phyloP scores from a whole-genome alignment of 2,888 invertebrate genomes.

The Pheosia tremula region DNA sequence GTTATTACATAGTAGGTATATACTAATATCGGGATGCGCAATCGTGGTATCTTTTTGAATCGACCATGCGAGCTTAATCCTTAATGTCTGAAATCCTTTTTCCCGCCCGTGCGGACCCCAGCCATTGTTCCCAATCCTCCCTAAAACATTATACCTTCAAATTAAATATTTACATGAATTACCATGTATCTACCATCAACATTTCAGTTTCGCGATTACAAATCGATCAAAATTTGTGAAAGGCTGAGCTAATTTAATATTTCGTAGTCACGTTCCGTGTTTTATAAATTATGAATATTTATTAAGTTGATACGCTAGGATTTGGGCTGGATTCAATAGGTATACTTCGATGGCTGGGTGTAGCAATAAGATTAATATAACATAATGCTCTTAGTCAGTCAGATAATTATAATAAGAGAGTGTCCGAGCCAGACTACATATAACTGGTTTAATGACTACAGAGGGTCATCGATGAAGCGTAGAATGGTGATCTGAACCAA shows the following conservation, averaged over 20 bases:
- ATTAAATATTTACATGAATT: conserved; percentile 33
- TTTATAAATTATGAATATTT: conserved; percentile 34
- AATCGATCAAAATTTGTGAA: conserved; percentile 35
- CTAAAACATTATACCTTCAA: conserved; percentile 15
- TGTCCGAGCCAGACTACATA: neutral
- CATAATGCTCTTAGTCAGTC: neutral
- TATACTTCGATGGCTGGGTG: neutral
- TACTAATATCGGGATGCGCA: no score
- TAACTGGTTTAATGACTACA: neutral
- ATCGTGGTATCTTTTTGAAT: neutral
- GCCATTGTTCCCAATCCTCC: conserved; percentile 8
- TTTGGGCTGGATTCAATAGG: conserved; percentile 10
- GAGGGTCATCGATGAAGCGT: neutral
- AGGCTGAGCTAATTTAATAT: conserved; percentile 27
- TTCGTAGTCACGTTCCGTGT: conserved; percentile 22
- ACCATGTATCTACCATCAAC: conserved; percentile 18
- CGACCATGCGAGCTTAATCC: neutral
- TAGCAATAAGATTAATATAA: conserved; percentile 1
- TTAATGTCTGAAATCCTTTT: conserved; percentile 6
- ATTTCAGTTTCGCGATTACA: conserved; percentile 30
- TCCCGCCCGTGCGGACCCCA: neutral
- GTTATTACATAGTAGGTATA: no score
- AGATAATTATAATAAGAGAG: neutral
- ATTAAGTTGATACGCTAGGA: conserved; percentile 21
- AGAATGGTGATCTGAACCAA: neutral